Percentiles rank a stretch among this genome's conserved stretches.
phyloP scores from a whole-genome alignment of 2,113 vertebrate species.

The Platysternon megacephalum region DNA sequence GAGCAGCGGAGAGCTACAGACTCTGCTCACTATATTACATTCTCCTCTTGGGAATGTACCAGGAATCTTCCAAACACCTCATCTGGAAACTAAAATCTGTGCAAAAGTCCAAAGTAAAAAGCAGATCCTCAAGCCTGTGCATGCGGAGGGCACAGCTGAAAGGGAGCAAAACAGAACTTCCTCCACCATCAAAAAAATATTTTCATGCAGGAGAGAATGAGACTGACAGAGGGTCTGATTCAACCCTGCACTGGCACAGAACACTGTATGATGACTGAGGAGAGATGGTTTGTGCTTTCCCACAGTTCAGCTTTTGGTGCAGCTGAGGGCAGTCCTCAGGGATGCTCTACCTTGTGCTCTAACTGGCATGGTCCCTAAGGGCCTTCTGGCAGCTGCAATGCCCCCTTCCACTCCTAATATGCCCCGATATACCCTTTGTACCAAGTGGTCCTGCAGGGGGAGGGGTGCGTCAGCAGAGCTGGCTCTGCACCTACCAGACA shows the following conservation, averaged over 20 bases:
- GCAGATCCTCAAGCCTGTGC: neutral
- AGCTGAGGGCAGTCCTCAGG: neutral
- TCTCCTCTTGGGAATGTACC: neutral
- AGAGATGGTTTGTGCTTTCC: neutral
- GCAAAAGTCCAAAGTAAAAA: neutral
- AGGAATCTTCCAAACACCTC: neutral
- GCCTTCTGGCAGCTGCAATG: neutral
- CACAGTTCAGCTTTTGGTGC: neutral
- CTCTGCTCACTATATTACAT: neutral
- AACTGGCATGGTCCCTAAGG: neutral
- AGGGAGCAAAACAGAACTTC: neutral
- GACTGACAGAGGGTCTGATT: neutral
- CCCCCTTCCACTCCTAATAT: neutral
- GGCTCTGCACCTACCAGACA: neutral
- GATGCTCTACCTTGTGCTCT: neutral
- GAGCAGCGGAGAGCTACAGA: neutral
- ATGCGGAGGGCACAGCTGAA: neutral
- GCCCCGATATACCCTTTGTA: rapidly evolving
- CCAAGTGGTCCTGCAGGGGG: neutral
- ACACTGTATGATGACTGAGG: neutral
- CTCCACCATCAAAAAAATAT: neutral
- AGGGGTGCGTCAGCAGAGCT: neutral
- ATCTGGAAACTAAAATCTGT: neutral
- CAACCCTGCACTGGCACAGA: neutral
- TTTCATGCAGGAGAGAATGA: neutral